phyloP scores from a whole-genome alignment of 2,113 vertebrate species.

The Ptilonorhynchus violaceus region DNA sequence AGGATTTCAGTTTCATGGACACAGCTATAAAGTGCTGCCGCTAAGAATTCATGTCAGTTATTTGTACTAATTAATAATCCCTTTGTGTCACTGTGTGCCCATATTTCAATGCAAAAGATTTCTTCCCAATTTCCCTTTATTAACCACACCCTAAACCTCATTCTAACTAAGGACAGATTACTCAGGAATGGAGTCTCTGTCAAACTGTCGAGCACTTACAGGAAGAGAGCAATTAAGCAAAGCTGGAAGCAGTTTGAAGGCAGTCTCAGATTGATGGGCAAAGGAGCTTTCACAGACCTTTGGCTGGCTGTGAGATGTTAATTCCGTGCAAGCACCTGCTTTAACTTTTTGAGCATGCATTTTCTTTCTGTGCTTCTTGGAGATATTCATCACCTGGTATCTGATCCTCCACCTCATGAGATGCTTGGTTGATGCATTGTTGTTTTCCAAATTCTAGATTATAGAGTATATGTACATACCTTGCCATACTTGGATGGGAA shows the following conservation, averaged over 20 bases:
- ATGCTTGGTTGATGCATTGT: not conserved
- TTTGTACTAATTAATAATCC: not conserved
- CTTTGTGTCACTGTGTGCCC: not conserved
- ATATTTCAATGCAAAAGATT: not conserved
- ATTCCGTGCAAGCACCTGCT: not conserved
- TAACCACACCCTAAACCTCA: not conserved
- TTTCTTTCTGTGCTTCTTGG: not conserved
- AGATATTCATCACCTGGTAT: not conserved
- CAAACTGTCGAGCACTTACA: not conserved
- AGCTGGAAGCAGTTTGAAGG: constrained; percentile 31
- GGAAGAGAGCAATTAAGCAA: constrained; percentile 43
- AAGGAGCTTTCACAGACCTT: not conserved
- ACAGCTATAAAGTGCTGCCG: not conserved
- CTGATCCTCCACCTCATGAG: not conserved
- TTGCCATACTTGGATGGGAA: not conserved
- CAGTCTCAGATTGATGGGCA: not conserved
- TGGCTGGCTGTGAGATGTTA: not conserved
- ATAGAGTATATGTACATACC: not conserved
- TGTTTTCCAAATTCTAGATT: not conserved
- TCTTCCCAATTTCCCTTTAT: not conserved
- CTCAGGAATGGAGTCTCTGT: not conserved
- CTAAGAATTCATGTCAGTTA: not conserved
- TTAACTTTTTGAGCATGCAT: not conserved
- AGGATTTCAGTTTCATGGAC: not conserved
- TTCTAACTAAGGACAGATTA: not conserved